Evolutionary conservation across 2,888 invertebrate genomes (phyloP).

Genomic region (Ariolimax columbianus): DNA sequence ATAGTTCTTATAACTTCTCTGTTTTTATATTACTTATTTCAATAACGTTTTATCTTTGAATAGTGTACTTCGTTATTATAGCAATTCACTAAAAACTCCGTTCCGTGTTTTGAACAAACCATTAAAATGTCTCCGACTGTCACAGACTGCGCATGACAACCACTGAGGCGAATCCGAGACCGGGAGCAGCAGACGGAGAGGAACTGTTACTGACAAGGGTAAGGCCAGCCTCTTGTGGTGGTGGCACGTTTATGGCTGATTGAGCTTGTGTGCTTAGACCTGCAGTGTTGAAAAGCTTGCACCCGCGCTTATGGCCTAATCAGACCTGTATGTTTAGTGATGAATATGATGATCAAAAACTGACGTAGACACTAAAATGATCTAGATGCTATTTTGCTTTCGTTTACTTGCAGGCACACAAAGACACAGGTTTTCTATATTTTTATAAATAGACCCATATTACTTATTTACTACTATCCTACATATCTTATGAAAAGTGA

Average conservation of each 20-base stretch:
- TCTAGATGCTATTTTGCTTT: background rate
- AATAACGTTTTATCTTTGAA: too few relatives aligned
- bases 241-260: constrained; percentile 19
- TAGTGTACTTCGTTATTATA: too few relatives aligned
- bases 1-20: too few relatives aligned
- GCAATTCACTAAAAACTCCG: constrained; percentile 16
- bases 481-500: background rate
- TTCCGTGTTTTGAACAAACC: background rate
- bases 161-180: constrained; percentile 39
- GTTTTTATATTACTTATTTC: too few relatives aligned
- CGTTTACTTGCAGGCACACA: background rate
- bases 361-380: background rate
- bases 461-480: background rate
- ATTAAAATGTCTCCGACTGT: constrained; percentile 11
- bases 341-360: constrained; percentile 12
- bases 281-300: background rate
- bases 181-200: background rate
- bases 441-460: too few relatives aligned
- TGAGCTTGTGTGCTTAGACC: constrained; percentile 32
- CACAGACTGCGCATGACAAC: constrained; percentile 51
- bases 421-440: too few relatives aligned
- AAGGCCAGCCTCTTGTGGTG: constrained; percentile 10
- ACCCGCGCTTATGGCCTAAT: background rate
- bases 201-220: constrained; percentile 13
- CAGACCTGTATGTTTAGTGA: background rate